Evolutionary conservation across 2,113 vertebrate genomes (phyloP).

Genomic region (Puffinus mauretanicus): DNA sequence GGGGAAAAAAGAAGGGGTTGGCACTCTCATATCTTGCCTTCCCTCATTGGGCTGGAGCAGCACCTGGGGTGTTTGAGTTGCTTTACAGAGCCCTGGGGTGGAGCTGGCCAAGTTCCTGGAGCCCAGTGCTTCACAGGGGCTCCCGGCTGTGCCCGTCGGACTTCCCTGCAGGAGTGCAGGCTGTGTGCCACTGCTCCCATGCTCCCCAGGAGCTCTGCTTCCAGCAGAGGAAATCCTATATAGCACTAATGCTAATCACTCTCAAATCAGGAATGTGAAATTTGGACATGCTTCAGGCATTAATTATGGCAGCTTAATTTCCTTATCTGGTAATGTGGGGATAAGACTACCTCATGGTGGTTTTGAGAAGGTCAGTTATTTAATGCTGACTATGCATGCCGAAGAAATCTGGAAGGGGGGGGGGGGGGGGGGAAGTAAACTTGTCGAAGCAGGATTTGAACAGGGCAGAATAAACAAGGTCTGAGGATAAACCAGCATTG

Average conservation of each 20-base stretch:
- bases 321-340: conserved; percentile 41
- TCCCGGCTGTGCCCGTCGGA: rapidly evolving
- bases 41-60: not conserved
- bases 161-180: not conserved
- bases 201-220: not conserved
- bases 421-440: not conserved
- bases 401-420: not conserved
- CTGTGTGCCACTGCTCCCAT: not conserved
- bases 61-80: rapidly evolving
- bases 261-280: conserved; percentile 23
- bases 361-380: conserved; percentile 58
- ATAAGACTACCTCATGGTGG: conserved; percentile 14
- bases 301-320: conserved; percentile 49
- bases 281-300: conserved; percentile 7
- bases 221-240: not conserved
- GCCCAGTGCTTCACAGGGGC: rapidly evolving
- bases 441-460: not conserved
- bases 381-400: not conserved
- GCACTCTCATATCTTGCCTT: not conserved
- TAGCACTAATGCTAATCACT: not conserved
- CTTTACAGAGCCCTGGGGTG: not conserved
- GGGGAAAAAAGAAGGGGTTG: not conserved
- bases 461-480: conserved; percentile 2
- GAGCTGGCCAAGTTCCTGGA: not conserved
- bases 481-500: not conserved